Percentiles rank a stretch among this genome's conserved stretches.
phyloP scores from a whole-genome alignment of 2,797 vertebrate genomes.

The Synaphobranchus kaupii region DNA sequence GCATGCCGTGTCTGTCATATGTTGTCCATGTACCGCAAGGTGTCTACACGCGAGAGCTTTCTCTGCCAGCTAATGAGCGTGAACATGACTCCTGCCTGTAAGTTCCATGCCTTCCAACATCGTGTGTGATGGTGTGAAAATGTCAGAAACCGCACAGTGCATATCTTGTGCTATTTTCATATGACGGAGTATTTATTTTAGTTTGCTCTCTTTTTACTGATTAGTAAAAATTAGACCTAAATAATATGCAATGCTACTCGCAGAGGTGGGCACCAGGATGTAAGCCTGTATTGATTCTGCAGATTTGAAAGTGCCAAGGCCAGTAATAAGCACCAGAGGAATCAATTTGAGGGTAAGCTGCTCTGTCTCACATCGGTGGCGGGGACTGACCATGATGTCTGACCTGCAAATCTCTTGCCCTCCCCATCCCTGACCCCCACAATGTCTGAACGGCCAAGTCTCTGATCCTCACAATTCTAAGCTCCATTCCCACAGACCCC shows the following conservation, averaged over 20 bases:
- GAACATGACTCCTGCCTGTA: not conserved
- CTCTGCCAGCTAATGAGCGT: not conserved
- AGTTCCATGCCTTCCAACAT: not conserved
- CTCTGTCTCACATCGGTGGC: not conserved
- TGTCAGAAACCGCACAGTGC: not conserved
- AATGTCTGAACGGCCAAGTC: not conserved
- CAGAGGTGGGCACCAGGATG: not conserved
- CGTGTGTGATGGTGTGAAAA: not conserved
- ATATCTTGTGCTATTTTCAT: constrained; percentile 7
- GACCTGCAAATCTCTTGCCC: not conserved
- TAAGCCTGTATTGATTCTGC: not conserved
- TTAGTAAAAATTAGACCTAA: not conserved
- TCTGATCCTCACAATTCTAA: not conserved
- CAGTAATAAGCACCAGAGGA: not conserved
- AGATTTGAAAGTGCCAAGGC: not conserved
- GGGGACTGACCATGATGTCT: not conserved
- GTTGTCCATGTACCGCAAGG: not conserved
- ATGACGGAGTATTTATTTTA: not conserved
- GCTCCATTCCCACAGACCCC: not conserved
- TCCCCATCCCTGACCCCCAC: not conserved
- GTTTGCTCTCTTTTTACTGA: not conserved
- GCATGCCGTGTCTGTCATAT: not conserved
- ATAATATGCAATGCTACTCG: not conserved
- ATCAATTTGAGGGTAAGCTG: not conserved
- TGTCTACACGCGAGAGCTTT: not conserved